Evolutionary conservation across 2,888 invertebrate genomes (phyloP).

Genomic region (Ypsolopha sequella): DNA sequence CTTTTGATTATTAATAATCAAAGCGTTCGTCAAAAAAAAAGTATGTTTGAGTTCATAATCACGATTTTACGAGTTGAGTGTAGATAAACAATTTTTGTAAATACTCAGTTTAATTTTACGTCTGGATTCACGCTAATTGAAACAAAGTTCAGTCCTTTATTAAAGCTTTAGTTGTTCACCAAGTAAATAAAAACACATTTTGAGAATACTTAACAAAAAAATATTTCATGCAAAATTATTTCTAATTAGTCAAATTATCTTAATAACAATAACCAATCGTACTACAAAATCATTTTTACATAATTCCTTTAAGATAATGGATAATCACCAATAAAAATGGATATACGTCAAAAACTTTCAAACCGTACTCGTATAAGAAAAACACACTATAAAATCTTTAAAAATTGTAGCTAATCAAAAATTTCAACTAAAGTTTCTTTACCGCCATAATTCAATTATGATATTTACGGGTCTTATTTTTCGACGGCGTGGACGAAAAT

Average conservation of each 20-base stretch:
- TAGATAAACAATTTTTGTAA: no score
- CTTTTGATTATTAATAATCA: no score
- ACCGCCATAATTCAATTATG: background rate
- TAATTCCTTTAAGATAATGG: background rate
- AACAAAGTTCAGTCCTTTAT: slow-evolving; percentile 30
- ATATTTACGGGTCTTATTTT: slow-evolving; percentile 45
- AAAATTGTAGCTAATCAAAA: background rate
- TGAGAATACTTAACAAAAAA: slow-evolving; percentile 34
- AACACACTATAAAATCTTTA: slow-evolving; percentile 1
- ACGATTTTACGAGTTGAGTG: no score
- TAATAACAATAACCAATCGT: background rate
- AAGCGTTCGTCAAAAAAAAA: no score
- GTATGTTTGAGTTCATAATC: no score
- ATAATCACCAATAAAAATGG: slow-evolving; percentile 45
- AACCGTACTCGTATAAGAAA: background rate
- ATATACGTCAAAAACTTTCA: slow-evolving; percentile 27
- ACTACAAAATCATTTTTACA: background rate
- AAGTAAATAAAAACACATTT: slow-evolving; percentile 31
- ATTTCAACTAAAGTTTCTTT: background rate
- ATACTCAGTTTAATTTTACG: no score
- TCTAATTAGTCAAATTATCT: slow-evolving; percentile 13
- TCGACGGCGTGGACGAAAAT: slow-evolving; percentile 62
- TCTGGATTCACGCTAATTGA: no score
- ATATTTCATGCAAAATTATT: slow-evolving; percentile 38
- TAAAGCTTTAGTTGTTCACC: slow-evolving; percentile 32